phyloP scores from a whole-genome alignment of 2,797 vertebrate species.

The Enteromius fasciolatus region DNA sequence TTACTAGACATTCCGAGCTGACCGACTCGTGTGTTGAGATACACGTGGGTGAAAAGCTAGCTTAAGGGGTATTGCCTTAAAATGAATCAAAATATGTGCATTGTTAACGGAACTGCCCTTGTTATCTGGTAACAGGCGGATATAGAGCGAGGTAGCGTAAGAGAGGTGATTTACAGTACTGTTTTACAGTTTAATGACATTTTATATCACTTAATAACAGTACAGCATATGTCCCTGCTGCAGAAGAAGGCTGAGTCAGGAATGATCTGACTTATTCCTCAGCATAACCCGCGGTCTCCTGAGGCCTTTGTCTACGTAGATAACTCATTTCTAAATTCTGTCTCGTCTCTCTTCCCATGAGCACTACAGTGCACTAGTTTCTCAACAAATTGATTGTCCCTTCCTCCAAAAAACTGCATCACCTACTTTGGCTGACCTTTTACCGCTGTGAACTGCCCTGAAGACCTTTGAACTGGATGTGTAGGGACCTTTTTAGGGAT shows the following conservation, averaged over 20 bases:
- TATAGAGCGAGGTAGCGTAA: neutral
- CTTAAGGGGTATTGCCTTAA: neutral
- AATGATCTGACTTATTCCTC: neutral
- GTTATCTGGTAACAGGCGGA: neutral
- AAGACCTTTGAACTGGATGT: neutral
- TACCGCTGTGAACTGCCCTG: neutral
- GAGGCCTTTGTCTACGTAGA: conserved; percentile 31
- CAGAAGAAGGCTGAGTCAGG: neutral
- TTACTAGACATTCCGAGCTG: neutral
- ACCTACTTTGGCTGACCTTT: conserved; percentile 25
- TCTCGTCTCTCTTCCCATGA: conserved; percentile 18
- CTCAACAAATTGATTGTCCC: conserved; percentile 38
- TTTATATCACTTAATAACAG: neutral
- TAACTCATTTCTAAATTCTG: conserved; percentile 35
- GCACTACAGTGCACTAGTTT: conserved; percentile 25
- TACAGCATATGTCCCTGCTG: neutral
- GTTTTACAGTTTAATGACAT: conserved; percentile 18
- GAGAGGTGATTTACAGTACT: neutral
- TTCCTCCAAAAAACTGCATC: conserved; percentile 4
- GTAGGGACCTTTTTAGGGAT: neutral
- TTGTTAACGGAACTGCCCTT: neutral
- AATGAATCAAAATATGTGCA: neutral
- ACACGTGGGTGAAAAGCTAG: neutral
- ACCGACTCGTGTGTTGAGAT: neutral
- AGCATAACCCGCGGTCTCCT: conserved; percentile 22